A percentile compares a stretch with the other conserved stretches of the same genome.
phyloP scores from a whole-genome alignment of 2,113 vertebrate species.

The Nesoenas mayeri region DNA sequence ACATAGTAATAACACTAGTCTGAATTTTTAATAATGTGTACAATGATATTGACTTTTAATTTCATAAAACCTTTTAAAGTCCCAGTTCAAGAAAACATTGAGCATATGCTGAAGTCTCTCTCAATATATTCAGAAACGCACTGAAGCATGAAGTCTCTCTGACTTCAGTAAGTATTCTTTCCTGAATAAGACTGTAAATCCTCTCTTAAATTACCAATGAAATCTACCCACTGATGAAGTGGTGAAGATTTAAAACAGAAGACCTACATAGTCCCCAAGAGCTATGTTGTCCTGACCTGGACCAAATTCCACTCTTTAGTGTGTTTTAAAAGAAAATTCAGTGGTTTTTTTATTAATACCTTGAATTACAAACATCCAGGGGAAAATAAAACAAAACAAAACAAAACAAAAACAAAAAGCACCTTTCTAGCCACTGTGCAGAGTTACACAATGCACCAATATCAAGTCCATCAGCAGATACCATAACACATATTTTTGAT shows the following conservation, averaged over 20 bases:
- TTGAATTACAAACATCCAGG: background rate
- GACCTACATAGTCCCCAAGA: background rate
- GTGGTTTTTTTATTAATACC: background rate
- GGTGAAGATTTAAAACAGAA: background rate
- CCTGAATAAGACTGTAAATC: background rate
- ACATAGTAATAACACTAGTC: background rate
- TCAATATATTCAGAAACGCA: conserved; percentile 13
- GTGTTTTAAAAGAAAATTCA: background rate
- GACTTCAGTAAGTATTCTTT: background rate
- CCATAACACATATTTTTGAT: background rate
- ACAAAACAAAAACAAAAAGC: background rate
- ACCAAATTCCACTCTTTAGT: background rate
- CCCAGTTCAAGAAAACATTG: background rate
- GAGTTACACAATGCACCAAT: background rate
- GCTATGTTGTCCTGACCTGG: background rate
- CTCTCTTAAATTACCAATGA: background rate
- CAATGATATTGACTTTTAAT: background rate
- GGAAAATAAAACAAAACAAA: background rate
- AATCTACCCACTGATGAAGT: background rate
- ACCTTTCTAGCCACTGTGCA: background rate
- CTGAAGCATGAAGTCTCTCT: background rate
- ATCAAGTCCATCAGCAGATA: background rate
- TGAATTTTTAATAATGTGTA: background rate
- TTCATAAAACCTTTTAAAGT: background rate
- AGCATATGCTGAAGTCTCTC: background rate